A percentile compares a stretch with the other conserved stretches of the same genome.
Evolutionary conservation across 2,888 invertebrate genomes (phyloP).

Genomic region (Disparrhopalites patrizii): DNA sequence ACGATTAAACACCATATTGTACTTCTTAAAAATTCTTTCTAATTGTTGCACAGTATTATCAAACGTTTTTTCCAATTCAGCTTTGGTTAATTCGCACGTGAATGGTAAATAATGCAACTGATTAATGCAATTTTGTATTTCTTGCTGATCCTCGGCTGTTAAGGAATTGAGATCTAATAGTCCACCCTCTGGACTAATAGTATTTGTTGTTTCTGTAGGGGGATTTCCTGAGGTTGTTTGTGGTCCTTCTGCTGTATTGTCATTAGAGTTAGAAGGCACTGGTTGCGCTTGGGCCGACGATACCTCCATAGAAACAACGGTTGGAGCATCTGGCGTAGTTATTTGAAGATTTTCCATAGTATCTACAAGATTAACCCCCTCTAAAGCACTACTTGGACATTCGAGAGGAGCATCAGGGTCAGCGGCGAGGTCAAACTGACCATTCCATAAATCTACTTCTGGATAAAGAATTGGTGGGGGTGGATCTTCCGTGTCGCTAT

Average conservation of each 20-base stretch:
- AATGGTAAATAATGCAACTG: slow-evolving; percentile 43
- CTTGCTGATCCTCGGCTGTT: slow-evolving; percentile 32
- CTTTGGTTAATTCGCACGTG: slow-evolving; percentile 34
- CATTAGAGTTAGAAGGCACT: neutral
- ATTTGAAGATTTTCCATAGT: slow-evolving; percentile 4
- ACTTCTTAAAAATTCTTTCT: slow-evolving; percentile 34
- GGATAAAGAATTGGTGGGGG: slow-evolving; percentile 20
- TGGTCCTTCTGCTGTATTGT: no score
- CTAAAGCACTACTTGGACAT: neutral
- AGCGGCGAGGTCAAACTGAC: slow-evolving; percentile 18
- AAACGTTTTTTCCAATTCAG: slow-evolving; percentile 32
- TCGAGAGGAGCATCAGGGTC: slow-evolving; percentile 13
- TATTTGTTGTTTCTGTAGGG: no score
- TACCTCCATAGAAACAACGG: neutral
- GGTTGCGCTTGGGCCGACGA: neutral
- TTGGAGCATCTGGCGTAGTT: neutral
- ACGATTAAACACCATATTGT: slow-evolving; percentile 34
- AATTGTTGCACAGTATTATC: slow-evolving; percentile 32
- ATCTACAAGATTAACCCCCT: neutral
- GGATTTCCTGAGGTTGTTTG: no score
- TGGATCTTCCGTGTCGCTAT: neutral
- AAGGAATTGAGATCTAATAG: neutral
- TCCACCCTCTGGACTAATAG: neutral
- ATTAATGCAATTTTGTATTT: slow-evolving; percentile 36
- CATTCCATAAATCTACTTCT: slow-evolving; percentile 28